Conservation (phyloP, 2,797 vertebrate species). For the Poeciliopsis gracilis region DNA sequence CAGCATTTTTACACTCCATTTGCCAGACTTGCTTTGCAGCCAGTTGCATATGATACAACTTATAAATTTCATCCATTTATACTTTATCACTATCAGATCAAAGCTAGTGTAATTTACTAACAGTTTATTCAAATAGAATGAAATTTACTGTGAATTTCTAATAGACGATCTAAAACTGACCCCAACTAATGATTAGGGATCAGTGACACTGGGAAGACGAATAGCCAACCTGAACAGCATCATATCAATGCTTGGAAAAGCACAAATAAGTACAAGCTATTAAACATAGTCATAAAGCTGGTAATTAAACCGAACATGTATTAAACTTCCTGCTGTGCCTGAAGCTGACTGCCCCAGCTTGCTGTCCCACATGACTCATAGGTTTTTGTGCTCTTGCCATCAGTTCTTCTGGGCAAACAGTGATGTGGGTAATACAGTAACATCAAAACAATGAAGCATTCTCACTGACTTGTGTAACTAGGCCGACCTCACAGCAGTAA, state of each 20-base stretch:
- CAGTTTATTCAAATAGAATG: neutral
- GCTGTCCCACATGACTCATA: neutral
- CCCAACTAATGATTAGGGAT: neutral
- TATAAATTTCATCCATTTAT: neutral
- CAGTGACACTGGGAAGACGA: neutral
- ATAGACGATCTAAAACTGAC: neutral
- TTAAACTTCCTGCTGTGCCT: neutral
- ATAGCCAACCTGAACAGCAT: neutral
- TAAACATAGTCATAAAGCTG: neutral
- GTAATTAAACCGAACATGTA: neutral
- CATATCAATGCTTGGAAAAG: neutral
- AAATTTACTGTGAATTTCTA: neutral
- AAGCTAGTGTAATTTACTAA: neutral
- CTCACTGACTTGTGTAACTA: neutral
- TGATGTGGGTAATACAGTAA: neutral
- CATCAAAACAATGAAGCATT: neutral
- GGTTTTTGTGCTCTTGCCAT: neutral
- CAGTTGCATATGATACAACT: slow-evolving; percentile 18
- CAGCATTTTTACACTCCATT: slow-evolving; percentile 53
- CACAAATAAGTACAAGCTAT: neutral
- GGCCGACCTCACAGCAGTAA: neutral
- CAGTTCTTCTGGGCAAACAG: neutral
- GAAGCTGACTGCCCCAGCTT: neutral
- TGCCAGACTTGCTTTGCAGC: slow-evolving; percentile 52
- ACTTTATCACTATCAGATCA: neutral